A percentile compares a stretch with the other conserved stretches of the same genome.
Evolutionary conservation across 2,888 invertebrate genomes (phyloP).

Genomic region (Eupithecia insigniata): DNA sequence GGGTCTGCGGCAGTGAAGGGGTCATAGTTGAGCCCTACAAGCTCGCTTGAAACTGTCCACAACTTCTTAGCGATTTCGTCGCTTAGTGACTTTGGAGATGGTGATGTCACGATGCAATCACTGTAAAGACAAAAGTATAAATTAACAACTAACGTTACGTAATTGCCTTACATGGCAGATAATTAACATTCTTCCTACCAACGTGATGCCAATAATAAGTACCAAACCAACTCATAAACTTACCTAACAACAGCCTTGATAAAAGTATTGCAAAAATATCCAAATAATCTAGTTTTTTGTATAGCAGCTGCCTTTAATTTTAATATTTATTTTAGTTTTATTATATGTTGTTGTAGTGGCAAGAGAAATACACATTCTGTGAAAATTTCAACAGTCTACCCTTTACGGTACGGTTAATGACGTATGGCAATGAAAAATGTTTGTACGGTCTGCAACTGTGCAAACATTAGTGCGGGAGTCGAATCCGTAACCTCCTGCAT

Average conservation of each 20-base stretch:
- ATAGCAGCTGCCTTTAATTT: too few species aligned
- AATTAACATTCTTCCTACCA: neutral
- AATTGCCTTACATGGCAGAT: neutral
- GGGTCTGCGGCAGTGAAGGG: constrained; percentile 68
- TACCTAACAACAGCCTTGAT: neutral
- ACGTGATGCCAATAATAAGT: neutral
- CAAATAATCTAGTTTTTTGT: too few species aligned
- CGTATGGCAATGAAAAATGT: too few species aligned
- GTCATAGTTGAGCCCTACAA: constrained; percentile 79
- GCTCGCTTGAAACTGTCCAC: constrained; percentile 85
- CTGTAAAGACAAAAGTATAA: constrained; percentile 61
- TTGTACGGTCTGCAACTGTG: too few species aligned
- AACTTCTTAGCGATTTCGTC: constrained; percentile 82
- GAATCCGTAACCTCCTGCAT: too few species aligned
- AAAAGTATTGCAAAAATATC: too few species aligned
- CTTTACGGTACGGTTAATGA: too few species aligned
- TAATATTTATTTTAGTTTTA: too few species aligned
- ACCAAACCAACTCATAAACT: neutral
- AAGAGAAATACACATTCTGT: too few species aligned
- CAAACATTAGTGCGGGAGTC: too few species aligned
- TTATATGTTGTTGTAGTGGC: too few species aligned
- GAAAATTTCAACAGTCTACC: too few species aligned
- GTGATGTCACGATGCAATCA: constrained; percentile 81
- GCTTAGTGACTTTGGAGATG: constrained; percentile 73
- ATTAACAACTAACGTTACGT: neutral